Percentiles rank a stretch among this genome's conserved stretches.
Evolutionary conservation across 2,113 vertebrate genomes (phyloP).

Genomic region (Orycteropus afer): DNA sequence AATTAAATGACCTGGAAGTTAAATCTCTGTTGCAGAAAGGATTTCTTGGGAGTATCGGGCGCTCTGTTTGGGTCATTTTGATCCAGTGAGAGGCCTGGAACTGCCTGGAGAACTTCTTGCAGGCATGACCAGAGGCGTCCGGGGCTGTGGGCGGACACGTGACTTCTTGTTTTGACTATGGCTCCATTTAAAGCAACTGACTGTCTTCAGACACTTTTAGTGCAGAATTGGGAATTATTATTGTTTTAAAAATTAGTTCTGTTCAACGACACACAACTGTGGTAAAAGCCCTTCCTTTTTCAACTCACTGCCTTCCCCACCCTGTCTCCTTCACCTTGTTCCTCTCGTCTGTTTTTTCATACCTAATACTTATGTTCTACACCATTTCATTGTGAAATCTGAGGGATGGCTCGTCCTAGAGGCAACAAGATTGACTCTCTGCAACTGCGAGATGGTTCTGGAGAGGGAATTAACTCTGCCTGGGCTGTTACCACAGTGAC

Average conservation of each 20-base stretch:
- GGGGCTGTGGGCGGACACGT: background rate
- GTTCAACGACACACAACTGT: background rate
- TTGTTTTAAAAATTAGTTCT: background rate
- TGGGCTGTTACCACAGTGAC: background rate
- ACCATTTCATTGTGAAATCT: background rate
- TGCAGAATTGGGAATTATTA: background rate
- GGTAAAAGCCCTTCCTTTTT: background rate
- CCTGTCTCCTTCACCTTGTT: background rate
- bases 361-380: background rate
- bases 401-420: background rate
- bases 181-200: background rate
- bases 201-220: background rate
- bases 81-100: background rate
- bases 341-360: background rate
- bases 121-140: background rate
- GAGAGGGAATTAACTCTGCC: background rate
- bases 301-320: background rate
- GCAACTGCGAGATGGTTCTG: background rate
- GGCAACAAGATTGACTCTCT: constrained; percentile 23
- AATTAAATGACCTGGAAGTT: constrained; percentile 17
- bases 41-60: background rate
- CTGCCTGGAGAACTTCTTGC: background rate
- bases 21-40: constrained; percentile 12
- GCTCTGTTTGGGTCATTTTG: background rate
- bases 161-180: background rate